Evolutionary conservation across 2,888 invertebrate genomes (phyloP), one percentile per base, ranked within the genome.

Genomic region (Harpalus rufipes): DNA sequence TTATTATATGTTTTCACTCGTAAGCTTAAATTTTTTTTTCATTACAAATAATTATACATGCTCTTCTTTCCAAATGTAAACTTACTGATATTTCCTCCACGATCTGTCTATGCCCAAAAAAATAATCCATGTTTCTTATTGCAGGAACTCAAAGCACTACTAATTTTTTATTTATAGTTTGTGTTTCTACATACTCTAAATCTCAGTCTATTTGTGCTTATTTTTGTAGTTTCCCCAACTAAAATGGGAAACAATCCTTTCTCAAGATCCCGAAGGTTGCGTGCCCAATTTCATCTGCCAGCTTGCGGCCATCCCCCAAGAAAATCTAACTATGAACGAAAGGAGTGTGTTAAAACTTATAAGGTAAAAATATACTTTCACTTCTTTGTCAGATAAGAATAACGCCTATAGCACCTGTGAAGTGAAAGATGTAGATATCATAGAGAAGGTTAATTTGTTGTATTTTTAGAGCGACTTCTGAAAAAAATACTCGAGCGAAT

Each of bases 271-370:
- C 8, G 89, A 90, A n/a, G 90, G 91, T 59, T 92, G 92, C 86
- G 91, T 91, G 0, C 88, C 91, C 81, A 92, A 91, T 87, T 91
- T 91, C 86, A 89, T 92, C 51, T 92, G 92, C 85, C 91, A 92
- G 87, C 87, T 91, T 39, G 90, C 91, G 2, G 90, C 91, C 4
- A 89, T 89, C 41, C 87, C 90, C 3, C 87, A 87, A 44, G 86
- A 88, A 58, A 85, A 88, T 68, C 87, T 90, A 51, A 87, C 87
- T 10, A 85, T 87, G 56, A 89, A 89, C 16, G 90, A 90, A 86
- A 87, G 87, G 84, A 87, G 86, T 56, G 89, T 91, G 85, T 87
- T 91, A 18, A 86, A 88, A 78, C 83, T 90, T 56, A 88, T 90
- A 59, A 88, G 89, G 91, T 91, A 87, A 87, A 85, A 85, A 63